Evolutionary conservation across 2,888 invertebrate species (phyloP), one percentile per base, ranked within the genome.

Genomic region (Timema cristinae): DNA sequence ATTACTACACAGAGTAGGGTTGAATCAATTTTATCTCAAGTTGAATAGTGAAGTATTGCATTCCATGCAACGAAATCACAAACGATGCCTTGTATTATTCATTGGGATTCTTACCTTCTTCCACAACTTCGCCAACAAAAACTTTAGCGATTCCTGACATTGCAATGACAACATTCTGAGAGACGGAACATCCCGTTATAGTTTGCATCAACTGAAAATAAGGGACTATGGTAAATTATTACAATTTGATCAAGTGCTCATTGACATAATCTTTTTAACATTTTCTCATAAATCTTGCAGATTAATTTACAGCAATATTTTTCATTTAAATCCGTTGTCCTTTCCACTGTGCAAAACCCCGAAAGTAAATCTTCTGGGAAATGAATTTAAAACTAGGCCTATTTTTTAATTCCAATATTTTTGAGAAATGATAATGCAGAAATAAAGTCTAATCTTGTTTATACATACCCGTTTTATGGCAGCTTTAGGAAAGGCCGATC

Each of bases 141-240:
- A 99, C 98, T 85, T 99, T 99, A 1, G 98, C 95, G 78, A 98
- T 97, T 76, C 99, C 99, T 15, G 99, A 95, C 95, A 99, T 98
- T 0, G 99, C 98, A 79, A 99, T 99, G 0, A 99, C 98, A 67
- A 98, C 98, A 86, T 98, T 98, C 81, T 98, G 98, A 0, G 97
- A 96, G 0, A 98, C 95, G 0, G 97, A 93, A 80, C 95, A 93
- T 0, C 98, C 98, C 0, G 98, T 97, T 73, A 98, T 96, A 0
- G 97, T 97, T 84, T 98, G 97, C 95, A 99, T 98, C 73, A 91
- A 82, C 87, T 90, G 80, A 11, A 81, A 80, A 70, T 9, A 13
- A 67, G 50, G 5, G 11, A 56, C 7, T 49, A 16, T 66, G 13
- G n/a, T 13, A 51, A 54, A 11, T 13, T 4, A 32, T 32, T 32